Conservation (phyloP, 2,888 invertebrate species). For the Pocota personata region DNA sequence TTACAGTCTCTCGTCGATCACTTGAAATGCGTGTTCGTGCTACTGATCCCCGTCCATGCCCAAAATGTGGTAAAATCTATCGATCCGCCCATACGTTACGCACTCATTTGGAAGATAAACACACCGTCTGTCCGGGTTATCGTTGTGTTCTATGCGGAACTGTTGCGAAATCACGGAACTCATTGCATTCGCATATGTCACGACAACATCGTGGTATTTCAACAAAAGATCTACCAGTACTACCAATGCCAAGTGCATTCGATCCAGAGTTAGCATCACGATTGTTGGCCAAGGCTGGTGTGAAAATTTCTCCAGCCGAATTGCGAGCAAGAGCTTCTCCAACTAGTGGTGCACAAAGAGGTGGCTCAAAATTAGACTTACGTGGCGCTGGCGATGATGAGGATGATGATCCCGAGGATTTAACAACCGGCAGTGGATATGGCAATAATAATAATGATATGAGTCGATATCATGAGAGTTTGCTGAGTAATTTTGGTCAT, state of each 20-base stretch:
- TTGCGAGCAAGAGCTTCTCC: conserved; percentile 93
- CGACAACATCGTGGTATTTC: conserved; percentile 96
- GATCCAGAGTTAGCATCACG: conserved; percentile 95
- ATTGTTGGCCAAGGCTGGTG: conserved; percentile 93
- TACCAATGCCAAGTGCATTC: conserved; percentile 96
- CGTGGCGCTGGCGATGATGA: conserved; percentile 87
- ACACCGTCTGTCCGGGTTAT: conserved; percentile 96
- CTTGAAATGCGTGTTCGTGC: conserved; percentile 94
- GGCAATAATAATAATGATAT: conserved; percentile 78
- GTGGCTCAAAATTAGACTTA: conserved; percentile 86
- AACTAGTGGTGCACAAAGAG: conserved; percentile 86
- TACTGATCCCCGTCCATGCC: conserved; percentile 95
- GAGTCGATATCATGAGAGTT: conserved; percentile 80
- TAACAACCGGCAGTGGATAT: conserved; percentile 85
- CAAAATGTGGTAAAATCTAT: conserved; percentile 96
- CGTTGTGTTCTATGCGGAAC: conserved; percentile 96
- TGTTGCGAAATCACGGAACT: conserved; percentile 95
- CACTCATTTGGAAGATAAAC: conserved; percentile 96
- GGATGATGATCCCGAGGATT: conserved; percentile 89
- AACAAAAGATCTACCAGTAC: conserved; percentile 95
- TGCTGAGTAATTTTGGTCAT: conserved; percentile 83
- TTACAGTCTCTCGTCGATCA: conserved; percentile 89
- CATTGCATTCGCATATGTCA: conserved; percentile 96
- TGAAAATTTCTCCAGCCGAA: conserved; percentile 93
- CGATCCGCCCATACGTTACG: conserved; percentile 95